Conservation (phyloP, 2,113 vertebrate genomes). For the Gasterosteus aculeatus region DNA sequence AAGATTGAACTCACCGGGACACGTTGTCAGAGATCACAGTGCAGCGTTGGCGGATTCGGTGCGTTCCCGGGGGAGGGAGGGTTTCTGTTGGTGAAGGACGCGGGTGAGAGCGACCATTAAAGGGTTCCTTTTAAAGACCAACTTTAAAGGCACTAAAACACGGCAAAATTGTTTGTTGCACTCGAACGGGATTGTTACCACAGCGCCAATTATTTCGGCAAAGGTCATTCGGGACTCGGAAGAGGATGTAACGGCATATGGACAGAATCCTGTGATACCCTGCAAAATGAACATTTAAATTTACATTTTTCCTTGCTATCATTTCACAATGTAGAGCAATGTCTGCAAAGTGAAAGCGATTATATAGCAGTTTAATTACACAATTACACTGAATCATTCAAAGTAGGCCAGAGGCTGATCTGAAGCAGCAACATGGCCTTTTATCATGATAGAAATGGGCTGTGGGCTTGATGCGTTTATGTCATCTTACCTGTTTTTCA, state of each 20-base stretch:
- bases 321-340: neutral
- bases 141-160: neutral
- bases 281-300: constrained; percentile 18
- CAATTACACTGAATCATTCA: constrained; percentile 11
- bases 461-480: neutral
- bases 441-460: too few relatives aligned
- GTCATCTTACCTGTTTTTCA: neutral
- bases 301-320: constrained; percentile 4
- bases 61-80: neutral
- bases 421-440: neutral
- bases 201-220: neutral
- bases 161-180: neutral
- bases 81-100: neutral
- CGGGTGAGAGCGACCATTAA: neutral
- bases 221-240: neutral
- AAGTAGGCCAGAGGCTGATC: constrained; percentile 5
- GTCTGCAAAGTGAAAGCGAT: constrained; percentile 3
- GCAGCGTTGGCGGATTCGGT: neutral
- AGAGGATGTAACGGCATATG: neutral
- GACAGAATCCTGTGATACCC: constrained; percentile 41
- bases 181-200: neutral
- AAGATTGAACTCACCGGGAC: neutral
- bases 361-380: constrained; percentile 18
- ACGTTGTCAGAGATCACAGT: neutral
- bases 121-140: neutral